These are phyloP conservation scores for Scaptomyza hsui DNA, from an alignment of 1,140 invertebrate genomes.

Conservation along the genomic window DNA sequence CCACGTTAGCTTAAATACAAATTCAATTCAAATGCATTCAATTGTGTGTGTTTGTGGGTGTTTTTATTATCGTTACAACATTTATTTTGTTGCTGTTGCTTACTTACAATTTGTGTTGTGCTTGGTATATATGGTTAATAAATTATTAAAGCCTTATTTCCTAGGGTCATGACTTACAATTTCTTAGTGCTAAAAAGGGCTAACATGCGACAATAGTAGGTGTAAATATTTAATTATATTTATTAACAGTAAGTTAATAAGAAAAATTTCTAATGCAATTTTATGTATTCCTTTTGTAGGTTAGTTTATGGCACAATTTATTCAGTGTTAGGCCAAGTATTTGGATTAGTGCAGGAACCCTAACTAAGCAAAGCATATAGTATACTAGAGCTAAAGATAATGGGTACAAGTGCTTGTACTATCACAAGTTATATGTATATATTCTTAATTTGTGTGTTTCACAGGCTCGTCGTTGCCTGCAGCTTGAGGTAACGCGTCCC, in stretches of 20 bases:
- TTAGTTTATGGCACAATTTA: conserved; percentile 75
- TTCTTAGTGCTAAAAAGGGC: conserved; percentile 48
- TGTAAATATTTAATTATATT: conserved; percentile 9
- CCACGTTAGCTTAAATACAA: conserved; percentile 16
- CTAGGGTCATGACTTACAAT: conserved; percentile 66
- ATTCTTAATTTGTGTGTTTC: conserved; percentile 39
- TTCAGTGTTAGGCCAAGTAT: conserved; percentile 70
- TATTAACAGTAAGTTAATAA: too few species aligned
- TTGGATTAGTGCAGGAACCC: conserved; percentile 68
- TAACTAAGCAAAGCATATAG: conserved; percentile 19
- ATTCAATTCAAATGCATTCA: conserved; percentile 24
- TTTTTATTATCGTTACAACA: conserved; percentile 55
- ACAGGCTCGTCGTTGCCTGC: conserved; percentile 82
- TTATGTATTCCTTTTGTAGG: conserved; percentile 7
- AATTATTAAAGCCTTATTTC: conserved; percentile 74
- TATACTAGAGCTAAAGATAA: conserved; percentile 34
- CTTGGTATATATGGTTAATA: conserved; percentile 72
- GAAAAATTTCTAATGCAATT: too few species aligned
- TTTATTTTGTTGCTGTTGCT: conserved; percentile 57
- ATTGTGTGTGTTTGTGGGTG: conserved; percentile 6
- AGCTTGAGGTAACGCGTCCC: conserved; percentile 80
- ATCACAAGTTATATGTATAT: conserved; percentile 51
- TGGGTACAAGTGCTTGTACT: conserved; percentile 68
- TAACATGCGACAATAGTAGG: conserved; percentile 1
- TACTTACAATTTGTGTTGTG: conserved; percentile 53